Evolutionary conservation across 2,797 vertebrate species (phyloP), one percentile per base, ranked within the genome.

Genomic region (Gallirallus australis): DNA sequence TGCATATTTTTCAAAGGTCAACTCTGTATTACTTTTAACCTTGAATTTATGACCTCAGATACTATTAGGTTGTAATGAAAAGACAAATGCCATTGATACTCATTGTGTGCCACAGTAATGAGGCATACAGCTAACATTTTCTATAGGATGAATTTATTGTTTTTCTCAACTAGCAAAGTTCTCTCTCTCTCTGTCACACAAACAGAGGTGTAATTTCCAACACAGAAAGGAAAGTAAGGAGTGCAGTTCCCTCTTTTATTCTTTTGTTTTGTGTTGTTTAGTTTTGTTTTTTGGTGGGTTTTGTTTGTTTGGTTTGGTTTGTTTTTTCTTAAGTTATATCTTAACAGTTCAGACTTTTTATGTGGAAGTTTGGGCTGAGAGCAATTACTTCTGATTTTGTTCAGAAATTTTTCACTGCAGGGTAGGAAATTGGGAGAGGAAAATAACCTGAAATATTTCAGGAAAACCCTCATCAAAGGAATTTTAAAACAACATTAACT

Each of bases 1-100:
- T 92, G 47, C 6, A 68, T 75, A 96, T 95, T 96, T 94, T 70
- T 86, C 96, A 96, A 97, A 96, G 91, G 86, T 94, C 91, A 97
- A 60, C 39, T 54, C 71, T 95, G 39, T 65, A 90, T 87, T 60
- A 72, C 53, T 75, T 60, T 89, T 83, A 96, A 96, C 75, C 84
- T 97, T 96, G 83, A 90, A 96, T 97, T 93, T 95, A 71, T 90
- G 73, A 90, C 84, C 90, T 42, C 1, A 7, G 35, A 72, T 53
- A 59, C 15, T 77, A 79, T 75, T 89, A 80, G 10, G 7, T 63
- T 91, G 56, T 82, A 89, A 88, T 57, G 73, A 95, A 96, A 95
- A 95, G 79, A 96, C n/a, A 85, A 94, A 94, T 86, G 19, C 2
- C 7, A 71, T 73, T 20, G 81, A 78, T 30, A 61, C 28, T 76